Percentiles rank a stretch among this genome's conserved stretches.
Evolutionary conservation across 2,113 vertebrate species (phyloP).

Genomic region (Nyctibius bracteatus): DNA sequence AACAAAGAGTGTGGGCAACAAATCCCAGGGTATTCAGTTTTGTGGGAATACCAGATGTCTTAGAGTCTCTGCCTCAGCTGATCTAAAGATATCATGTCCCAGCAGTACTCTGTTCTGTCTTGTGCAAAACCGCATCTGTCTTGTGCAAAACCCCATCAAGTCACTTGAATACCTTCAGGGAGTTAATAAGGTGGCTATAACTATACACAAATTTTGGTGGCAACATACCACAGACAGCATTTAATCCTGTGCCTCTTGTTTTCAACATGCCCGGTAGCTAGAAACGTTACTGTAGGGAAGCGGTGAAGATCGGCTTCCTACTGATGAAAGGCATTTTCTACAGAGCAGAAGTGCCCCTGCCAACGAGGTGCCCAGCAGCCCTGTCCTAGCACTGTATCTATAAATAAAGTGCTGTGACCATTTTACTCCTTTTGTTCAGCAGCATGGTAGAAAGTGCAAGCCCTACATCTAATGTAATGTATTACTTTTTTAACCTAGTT

Average conservation of each 20-base stretch:
- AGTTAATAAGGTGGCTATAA: neutral
- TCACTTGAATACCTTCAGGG: neutral
- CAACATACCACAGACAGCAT: neutral
- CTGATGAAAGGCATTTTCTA: neutral
- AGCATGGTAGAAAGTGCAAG: neutral
- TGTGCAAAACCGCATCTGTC: neutral
- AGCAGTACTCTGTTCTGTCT: neutral
- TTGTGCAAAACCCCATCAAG: neutral
- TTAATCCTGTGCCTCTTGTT: neutral
- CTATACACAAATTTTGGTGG: neutral
- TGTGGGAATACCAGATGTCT: neutral
- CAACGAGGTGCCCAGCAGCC: neutral
- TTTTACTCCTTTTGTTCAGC: neutral
- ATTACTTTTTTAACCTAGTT: neutral
- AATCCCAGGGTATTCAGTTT: neutral
- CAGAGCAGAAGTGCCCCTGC: neutral
- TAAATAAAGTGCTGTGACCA: neutral
- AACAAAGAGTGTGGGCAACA: neutral
- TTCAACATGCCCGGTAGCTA: neutral
- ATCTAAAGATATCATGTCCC: neutral
- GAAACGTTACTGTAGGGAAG: neutral
- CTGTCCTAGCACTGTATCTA: neutral
- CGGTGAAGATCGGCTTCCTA: accelerated
- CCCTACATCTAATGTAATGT: neutral
- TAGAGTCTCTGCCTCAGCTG: neutral